Evolutionary conservation across 2,888 invertebrate genomes (phyloP), one percentile per base, ranked within the genome.

Genomic region (Abrostola triplasia): DNA sequence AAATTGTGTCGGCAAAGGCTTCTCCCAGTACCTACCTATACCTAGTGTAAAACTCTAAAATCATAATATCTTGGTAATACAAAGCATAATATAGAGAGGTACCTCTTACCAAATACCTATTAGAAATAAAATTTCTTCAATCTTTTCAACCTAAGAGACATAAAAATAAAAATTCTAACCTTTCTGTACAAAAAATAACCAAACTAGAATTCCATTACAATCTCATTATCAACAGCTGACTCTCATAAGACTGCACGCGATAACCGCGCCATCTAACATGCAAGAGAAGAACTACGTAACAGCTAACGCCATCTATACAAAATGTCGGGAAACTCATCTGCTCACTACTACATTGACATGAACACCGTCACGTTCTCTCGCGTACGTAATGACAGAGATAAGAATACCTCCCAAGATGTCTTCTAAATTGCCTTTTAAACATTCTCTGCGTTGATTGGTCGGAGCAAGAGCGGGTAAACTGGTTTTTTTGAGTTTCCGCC

Each of bases 401-500:
- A 86, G 76, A 70, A 82, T 82, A 87, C 85, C 79, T 74, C 81
- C 77, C 84, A 88, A 88, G 89, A 87, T 88, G 87, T 87, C 85
- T 88, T 87, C 87, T 84, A 85, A 90, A 89, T 87, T 82, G 87
- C 83, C 83, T 89, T 88, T 88, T 85, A 86, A 90, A 86, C 84
- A 85, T 88, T 80, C 82, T 77, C 79, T 70, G 65, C 84, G 85
- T 86, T 92, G 93, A 94, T 94, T 94, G 94, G 94, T 88, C 87
- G 86, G 87, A 82, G 79, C 77, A 73, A 73, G 79, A 83, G 84
- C 83, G 83, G 80, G 83, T 79, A 85, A 87, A 89, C 84, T 83
- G 83, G 87, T 88, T 88, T 86, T 76, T 83, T 85, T 81, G 77
- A 76, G 81, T 83, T 87, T 85, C 86, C 84, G 84, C 94, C 94